Evolutionary conservation across 92 coral and sea anemone species (phyloP).

Genomic region (Epizoanthus ramosus): DNA sequence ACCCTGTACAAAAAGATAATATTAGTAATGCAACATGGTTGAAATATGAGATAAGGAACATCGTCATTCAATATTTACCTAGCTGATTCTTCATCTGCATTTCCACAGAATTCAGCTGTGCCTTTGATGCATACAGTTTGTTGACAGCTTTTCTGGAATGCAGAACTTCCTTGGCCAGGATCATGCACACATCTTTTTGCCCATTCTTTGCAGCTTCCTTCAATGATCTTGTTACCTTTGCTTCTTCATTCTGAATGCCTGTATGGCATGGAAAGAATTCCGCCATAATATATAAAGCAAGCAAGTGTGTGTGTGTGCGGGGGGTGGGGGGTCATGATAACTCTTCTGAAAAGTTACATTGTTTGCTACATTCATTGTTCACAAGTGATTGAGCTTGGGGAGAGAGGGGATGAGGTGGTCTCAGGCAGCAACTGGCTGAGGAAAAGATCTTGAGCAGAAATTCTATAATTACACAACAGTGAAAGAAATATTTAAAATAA

Average conservation of each 20-base stretch:
- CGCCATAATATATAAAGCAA: not conserved
- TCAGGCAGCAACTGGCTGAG: too few relatives aligned
- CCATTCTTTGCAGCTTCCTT: conserved; percentile 96
- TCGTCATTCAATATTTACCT: conserved; percentile 44
- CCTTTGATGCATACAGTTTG: conserved; percentile 91
- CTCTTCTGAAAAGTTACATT: too few relatives aligned
- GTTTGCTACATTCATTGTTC: too few relatives aligned
- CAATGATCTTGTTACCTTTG: conserved; percentile 77
- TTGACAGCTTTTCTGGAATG: conserved; percentile 87
- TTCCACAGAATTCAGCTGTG: conserved; percentile 93
- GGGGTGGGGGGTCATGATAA: too few relatives aligned
- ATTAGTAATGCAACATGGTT: not conserved
- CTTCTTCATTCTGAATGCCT: conserved; percentile 90
- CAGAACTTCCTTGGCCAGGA: conserved; percentile 91
- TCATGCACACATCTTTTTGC: conserved; percentile 81
- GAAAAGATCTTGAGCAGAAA: too few relatives aligned
- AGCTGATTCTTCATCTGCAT: conserved; percentile 97
- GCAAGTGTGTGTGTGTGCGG: not conserved
- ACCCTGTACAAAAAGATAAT: too few relatives aligned
- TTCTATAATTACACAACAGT: too few relatives aligned
- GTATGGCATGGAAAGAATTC: not conserved
- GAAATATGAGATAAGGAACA: not conserved
- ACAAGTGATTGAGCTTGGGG: too few relatives aligned
- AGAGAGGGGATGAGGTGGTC: too few relatives aligned
- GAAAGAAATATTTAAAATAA: too few relatives aligned